A percentile compares a stretch with the other conserved stretches of the same genome.
Conservation (phyloP, 2,113 vertebrate species). For the Cyphomyrus discorhynchus region DNA sequence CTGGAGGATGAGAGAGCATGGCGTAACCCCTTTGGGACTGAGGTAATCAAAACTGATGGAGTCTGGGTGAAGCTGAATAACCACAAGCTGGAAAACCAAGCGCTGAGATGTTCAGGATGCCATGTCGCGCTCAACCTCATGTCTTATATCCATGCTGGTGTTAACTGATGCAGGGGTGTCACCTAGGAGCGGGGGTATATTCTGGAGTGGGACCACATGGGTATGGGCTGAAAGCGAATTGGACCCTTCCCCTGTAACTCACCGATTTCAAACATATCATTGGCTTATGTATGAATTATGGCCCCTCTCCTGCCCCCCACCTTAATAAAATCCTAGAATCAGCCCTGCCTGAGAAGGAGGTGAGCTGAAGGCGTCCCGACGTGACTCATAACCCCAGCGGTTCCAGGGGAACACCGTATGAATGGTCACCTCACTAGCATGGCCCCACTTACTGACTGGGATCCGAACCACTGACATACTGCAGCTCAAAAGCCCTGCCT, state of each 20-base stretch:
- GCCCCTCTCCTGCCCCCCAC: not conserved
- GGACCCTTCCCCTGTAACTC: not conserved
- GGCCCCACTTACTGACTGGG: not conserved
- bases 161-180: not conserved
- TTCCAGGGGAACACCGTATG: not conserved
- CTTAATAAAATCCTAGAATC: not conserved
- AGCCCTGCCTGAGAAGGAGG: not conserved
- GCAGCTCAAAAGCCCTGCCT: not conserved
- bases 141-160: not conserved
- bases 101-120: not conserved
- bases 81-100: not conserved
- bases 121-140: not conserved
- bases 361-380: not conserved
- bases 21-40: not conserved
- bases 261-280: not conserved
- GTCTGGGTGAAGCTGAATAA: not conserved
- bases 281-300: not conserved
- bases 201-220: not conserved
- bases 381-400: not conserved
- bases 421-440: not conserved
- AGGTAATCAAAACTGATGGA: not conserved
- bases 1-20: not conserved
- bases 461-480: not conserved
- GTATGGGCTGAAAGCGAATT: not conserved
- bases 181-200: not conserved